Percentiles rank a stretch among this genome's conserved stretches.
phyloP scores from a whole-genome alignment of 2,888 invertebrate genomes.

The Dromius quadrimaculatus region DNA sequence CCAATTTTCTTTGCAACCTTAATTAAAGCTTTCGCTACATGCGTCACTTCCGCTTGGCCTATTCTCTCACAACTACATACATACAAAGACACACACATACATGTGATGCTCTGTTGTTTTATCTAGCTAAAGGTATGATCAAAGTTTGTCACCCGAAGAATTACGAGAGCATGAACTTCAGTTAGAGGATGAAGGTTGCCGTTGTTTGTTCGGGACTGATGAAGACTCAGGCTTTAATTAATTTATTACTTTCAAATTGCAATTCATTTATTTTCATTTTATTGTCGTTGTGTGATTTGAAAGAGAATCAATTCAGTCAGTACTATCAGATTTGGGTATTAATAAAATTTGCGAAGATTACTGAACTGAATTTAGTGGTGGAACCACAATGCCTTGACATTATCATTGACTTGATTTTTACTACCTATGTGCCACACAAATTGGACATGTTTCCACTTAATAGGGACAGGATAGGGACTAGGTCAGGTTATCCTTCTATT shows the following conservation, averaged over 20 bases:
- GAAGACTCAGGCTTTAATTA: slow-evolving; percentile 4
- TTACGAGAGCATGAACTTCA: slow-evolving; percentile 13
- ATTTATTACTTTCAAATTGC: slow-evolving; percentile 7
- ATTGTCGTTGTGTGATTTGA: not conserved
- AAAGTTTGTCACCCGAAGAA: slow-evolving; percentile 33
- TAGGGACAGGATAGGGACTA: no score
- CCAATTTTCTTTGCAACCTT: slow-evolving; percentile 50
- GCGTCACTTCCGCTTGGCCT: slow-evolving; percentile 39
- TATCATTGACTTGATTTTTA: no score
- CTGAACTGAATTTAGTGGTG: no score
- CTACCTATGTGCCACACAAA: no score
- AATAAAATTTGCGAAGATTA: no score
- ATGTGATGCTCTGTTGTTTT: slow-evolving; percentile 19
- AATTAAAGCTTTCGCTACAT: slow-evolving; percentile 51
- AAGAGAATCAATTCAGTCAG: no score
- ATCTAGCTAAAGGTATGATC: slow-evolving; percentile 28
- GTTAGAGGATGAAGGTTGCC: not conserved
- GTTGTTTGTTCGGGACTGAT: slow-evolving; percentile 13
- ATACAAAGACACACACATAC: not conserved
- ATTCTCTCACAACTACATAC: slow-evolving; percentile 7
- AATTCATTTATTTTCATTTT: slow-evolving; percentile 7
- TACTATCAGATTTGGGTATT: no score
- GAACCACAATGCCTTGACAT: no score
- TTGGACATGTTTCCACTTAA: no score
- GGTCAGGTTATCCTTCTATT: no score